Base-by-base conservation (phyloP, 2,113 vertebrate genomes). In the Eurystomus gularis region DNA sequence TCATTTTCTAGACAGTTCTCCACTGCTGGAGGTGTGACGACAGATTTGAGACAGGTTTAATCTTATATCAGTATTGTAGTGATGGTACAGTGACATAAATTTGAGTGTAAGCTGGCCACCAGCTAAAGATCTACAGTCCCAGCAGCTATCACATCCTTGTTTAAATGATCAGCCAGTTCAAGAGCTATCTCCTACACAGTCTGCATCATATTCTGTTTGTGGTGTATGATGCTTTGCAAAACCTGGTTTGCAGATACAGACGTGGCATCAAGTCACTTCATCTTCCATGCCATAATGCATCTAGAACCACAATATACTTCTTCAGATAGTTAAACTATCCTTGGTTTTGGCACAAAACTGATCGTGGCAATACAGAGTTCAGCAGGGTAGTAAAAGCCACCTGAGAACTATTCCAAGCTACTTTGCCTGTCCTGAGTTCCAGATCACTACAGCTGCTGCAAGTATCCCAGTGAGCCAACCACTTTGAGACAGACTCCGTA, bases 131-230 rank as follows among this genome's bases (percentile, higher is more conserved):
- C 64, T 54, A 23, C 11, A n/a, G 23, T 21, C 15, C 33, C 13
- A 51, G 23, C 6, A 11, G 17, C 20, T 35, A 39, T 29, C 17
- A 42, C 23, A 55, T 17, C 15, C 23, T 48, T 39, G 3, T 31
- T 86, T 70, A 10, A 42, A 66, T 10, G 6, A 39, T 16, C 21
- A 52, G 14, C 18, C 0, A 0, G 33, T 78, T 21, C 0, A 1
- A 82, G 70, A 44, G 7, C 26, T 37, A 13, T 12, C 17, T 83
- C 54, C 52, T 60, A 9, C 54, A 16, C 14, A 44, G 11, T n/a
- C 58, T 66, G 17, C 35, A 31, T 64, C 49, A 29, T n/a, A n/a
- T 18, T 40, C 28, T 78, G 9, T 26, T 54, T 85, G 48, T 20
- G 31, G 14, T 40, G 42, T 21, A 25, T 24, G 31, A 19, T 0